phyloP scores from a whole-genome alignment of 2,113 vertebrate genomes.

The Sceloporus tristichus region DNA sequence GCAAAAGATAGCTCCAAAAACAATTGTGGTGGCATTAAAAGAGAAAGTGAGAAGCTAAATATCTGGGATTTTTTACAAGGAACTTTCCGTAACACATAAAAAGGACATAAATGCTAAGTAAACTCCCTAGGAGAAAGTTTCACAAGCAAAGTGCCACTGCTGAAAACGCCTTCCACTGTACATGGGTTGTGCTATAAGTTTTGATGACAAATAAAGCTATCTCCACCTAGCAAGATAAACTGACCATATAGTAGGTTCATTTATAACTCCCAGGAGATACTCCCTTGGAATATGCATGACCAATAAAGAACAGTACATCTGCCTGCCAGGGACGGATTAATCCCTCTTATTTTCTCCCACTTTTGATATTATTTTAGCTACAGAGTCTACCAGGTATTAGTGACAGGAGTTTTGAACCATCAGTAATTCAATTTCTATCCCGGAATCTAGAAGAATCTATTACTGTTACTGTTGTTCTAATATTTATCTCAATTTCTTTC shows the following conservation, averaged over 20 bases:
- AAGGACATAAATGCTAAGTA: not conserved
- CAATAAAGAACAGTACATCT: not conserved
- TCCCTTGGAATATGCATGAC: not conserved
- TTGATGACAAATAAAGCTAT: too few species aligned
- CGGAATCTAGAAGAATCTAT: too few species aligned
- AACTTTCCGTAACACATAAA: not conserved
- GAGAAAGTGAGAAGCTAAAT: not conserved
- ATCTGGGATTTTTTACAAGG: not conserved
- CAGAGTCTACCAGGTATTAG: too few species aligned
- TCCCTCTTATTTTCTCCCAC: not conserved
- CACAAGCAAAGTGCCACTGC: not conserved
- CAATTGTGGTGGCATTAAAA: too few species aligned
- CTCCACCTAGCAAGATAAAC: too few species aligned
- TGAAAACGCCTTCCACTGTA: not conserved
- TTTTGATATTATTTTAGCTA: not conserved
- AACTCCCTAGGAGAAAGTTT: not conserved
- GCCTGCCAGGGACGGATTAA: not conserved
- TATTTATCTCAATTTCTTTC: not conserved
- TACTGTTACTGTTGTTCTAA: too few species aligned
- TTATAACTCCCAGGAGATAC: not conserved
- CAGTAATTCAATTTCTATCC: too few species aligned
- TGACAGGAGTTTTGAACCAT: too few species aligned
- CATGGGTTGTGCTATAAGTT: not conserved
- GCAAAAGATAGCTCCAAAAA: not conserved
- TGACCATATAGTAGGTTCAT: not conserved